A percentile compares a stretch with the other conserved stretches of the same genome.
These are phyloP conservation scores for Petrophora chlorosata DNA, from an alignment of 2,888 invertebrate species.

Conservation along the genomic window DNA sequence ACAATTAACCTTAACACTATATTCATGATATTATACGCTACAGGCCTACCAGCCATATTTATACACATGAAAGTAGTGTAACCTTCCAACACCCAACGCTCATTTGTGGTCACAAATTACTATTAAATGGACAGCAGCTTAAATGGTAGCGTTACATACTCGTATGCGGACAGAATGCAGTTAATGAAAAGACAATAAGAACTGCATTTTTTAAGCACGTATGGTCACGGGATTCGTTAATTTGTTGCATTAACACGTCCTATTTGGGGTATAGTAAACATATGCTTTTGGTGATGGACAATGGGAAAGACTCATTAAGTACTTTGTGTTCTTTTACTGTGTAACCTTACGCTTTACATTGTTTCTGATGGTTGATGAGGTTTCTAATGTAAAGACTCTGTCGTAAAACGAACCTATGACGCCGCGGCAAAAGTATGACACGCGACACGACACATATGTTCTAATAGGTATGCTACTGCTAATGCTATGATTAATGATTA, in stretches of 20 bases:
- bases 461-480: no score
- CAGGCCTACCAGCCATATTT: no score
- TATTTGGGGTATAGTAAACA: constrained; percentile 36
- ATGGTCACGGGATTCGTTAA: constrained; percentile 48
- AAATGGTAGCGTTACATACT: constrained; percentile 20
- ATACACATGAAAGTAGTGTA: not conserved
- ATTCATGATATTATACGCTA: no score
- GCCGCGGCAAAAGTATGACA: no score
- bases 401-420: no score
- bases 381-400: no score
- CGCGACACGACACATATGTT: no score
- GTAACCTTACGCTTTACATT: constrained; percentile 6
- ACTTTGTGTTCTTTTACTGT: not conserved
- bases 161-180: constrained; percentile 30
- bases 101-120: constrained; percentile 31
- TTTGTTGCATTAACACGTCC: constrained; percentile 51
- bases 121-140: constrained; percentile 21
- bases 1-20: not conserved
- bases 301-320: constrained; percentile 18
- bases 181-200: constrained; percentile 31
- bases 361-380: no score
- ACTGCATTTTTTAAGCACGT: constrained; percentile 39
- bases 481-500: no score
- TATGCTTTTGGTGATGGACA: constrained; percentile 17
- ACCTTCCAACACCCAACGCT: constrained; percentile 6